These are phyloP conservation scores for Lutraria lutraria DNA, from an alignment of 2,888 invertebrate species.

Conservation along the genomic window DNA sequence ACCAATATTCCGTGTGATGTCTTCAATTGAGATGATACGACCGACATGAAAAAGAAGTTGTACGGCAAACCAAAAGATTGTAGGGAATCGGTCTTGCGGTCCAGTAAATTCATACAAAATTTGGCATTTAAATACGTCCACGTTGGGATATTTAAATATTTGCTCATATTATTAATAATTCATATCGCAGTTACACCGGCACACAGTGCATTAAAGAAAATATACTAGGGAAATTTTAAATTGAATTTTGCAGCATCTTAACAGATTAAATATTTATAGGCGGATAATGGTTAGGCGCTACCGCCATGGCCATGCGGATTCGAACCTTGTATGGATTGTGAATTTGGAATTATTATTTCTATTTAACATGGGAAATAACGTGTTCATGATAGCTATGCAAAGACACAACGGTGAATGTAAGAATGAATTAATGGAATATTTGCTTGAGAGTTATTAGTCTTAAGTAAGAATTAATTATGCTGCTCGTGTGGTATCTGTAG, in stretches of 20 bases:
- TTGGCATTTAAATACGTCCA: conserved; percentile 46
- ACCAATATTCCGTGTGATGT: conserved; percentile 37
- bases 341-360: neutral
- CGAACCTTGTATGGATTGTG: neutral
- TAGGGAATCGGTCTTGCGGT: conserved; percentile 64
- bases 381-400: neutral
- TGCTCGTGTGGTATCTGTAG: neutral
- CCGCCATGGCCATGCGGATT: too few species aligned
- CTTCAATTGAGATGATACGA: conserved; percentile 30
- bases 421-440: neutral
- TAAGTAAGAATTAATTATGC: neutral
- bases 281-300: too few species aligned
- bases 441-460: too few species aligned
- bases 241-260: neutral
- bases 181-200: conserved; percentile 14
- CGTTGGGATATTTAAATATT: conserved; percentile 50
- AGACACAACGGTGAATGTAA: neutral
- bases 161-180: conserved; percentile 38
- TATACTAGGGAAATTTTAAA: neutral
- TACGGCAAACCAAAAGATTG: conserved; percentile 39
- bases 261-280: neutral
- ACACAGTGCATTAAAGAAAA: neutral
- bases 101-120: conserved; percentile 63
- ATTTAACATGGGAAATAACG: neutral
- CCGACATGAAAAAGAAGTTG: conserved; percentile 33